Conservation (phyloP, 2,113 vertebrate genomes). For the Hippocampus mohnikei region DNA sequence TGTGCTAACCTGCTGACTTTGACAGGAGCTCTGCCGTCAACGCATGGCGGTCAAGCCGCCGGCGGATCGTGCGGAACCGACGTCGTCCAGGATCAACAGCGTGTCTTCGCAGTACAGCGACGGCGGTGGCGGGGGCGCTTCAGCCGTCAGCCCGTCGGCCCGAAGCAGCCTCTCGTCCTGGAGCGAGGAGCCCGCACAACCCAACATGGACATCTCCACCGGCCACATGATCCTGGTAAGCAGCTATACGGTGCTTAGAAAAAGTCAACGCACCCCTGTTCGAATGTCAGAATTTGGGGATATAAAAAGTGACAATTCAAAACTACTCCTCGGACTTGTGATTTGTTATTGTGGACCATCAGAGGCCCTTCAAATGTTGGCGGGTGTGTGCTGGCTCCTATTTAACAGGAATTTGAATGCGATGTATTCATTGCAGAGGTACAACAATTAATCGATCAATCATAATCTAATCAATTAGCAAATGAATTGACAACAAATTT, state of each 20-base stretch:
- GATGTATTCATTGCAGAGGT: no score
- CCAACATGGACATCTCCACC: slow-evolving; percentile 98
- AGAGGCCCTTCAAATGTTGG: no score
- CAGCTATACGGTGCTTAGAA: neutral
- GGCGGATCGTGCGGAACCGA: slow-evolving; percentile 77
- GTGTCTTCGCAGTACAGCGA: slow-evolving; percentile 93
- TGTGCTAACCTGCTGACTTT: neutral
- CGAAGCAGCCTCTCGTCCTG: slow-evolving; percentile 92
- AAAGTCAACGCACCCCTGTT: neutral
- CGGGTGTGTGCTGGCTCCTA: no score
- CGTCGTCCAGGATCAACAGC: slow-evolving; percentile 83
- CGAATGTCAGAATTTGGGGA: no score
- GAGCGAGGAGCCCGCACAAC: slow-evolving; percentile 89
- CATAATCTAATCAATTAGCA: no score
- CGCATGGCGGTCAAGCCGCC: slow-evolving; percentile 84
- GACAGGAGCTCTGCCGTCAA: slow-evolving; percentile 92
- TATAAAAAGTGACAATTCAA: no score
- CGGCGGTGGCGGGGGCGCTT: slow-evolving; percentile 82
- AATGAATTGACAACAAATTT: no score
- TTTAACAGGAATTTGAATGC: no score
- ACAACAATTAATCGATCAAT: no score
- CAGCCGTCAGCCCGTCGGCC: slow-evolving; percentile 81
- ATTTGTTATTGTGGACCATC: no score
- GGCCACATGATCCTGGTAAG: slow-evolving; percentile 97
- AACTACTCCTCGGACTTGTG: no score